phyloP scores from a whole-genome alignment of 30 jellyfish, hydroid and myxozoan species.

The Chrysaora quinquecirrha region DNA sequence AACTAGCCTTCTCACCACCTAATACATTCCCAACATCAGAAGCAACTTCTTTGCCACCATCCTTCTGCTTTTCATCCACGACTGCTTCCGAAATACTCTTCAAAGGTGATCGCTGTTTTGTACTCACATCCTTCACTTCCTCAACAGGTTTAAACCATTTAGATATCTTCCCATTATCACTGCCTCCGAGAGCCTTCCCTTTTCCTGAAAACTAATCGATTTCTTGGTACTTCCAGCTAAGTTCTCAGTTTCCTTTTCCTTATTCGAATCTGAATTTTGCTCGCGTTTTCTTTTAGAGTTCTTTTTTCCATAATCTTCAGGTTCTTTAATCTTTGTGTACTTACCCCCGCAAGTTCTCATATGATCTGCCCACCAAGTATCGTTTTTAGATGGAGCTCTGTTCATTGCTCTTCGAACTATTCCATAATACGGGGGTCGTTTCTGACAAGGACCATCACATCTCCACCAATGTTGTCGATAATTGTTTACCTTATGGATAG shows the following conservation, averaged over 20 bases:
- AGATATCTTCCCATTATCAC: conserved; percentile 11
- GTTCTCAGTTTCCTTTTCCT: neutral
- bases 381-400: conserved; percentile 93
- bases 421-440: conserved; percentile 90
- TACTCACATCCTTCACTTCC: neutral
- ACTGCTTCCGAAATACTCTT: neutral
- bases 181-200: neutral
- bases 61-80: neutral
- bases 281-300: conserved; percentile 42
- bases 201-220: neutral
- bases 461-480: conserved; percentile 98
- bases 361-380: conserved; percentile 95
- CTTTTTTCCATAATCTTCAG: conserved; percentile 75
- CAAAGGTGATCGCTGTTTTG: neutral
- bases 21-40: conserved; percentile 32
- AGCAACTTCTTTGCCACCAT: neutral
- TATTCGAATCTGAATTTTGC: neutral
- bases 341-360: conserved; percentile 81
- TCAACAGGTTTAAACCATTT: conserved; percentile 61
- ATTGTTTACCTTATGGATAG: conserved; percentile 62
- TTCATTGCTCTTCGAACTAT: conserved; percentile 91
- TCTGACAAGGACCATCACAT: conserved; percentile 95
- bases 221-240: neutral
- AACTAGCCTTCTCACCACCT: neutral
- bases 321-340: conserved; percentile 84